Base-by-base conservation (phyloP, 2,797 vertebrate genomes). In the Knipowitschia caucasica region DNA sequence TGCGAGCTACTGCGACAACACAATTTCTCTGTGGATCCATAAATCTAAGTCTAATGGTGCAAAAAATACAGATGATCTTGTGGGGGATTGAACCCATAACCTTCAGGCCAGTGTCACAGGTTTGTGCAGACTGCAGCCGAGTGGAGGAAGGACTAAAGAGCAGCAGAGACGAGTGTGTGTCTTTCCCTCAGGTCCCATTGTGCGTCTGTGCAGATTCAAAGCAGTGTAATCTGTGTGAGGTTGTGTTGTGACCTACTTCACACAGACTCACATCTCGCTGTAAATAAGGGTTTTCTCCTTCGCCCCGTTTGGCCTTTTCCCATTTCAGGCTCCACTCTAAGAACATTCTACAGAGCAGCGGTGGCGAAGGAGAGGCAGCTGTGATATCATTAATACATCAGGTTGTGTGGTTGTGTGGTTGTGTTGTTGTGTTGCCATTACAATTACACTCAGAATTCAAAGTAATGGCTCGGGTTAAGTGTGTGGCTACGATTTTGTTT, bases 221-320 rank as follows among this genome's bases (percentile, higher is more conserved):
- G 74, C 59, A 59, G 64, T 61, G 77, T 80, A 80, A 85, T 76
- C 23, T 62, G 64, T 73, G 78, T 49, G 73, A 80, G 79, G 11
- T 53, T 63, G 72, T 50, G 70, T 72, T 69, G 73, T 86, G 84
- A 87, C 87, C 85, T 84, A 86, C 82, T 85, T 86, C 84, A 86
- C 78, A 82, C 78, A 82, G 75, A 69, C 82, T 71, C 70, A 72
- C 81, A 77, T 78, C 77, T 58, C 71, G 73, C 81, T 85, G 80
- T 84, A 89, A 87, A 86, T 86, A 86, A 86, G 76, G 74, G 84
- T 84, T 78, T 77, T 86, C 76, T n/a, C n/a, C n/a, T 78, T 86
- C 83, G 86, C 83, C 78, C 56, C 74, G 62, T 84, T 83, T 82
- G 80, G 83, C 84, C 80, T 86, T 82, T 83, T 85, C 76, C 80